These are phyloP conservation scores for Apis mellifera DNA, from an alignment of 1,140 invertebrate genomes.

Conservation along the genomic window Amel_HAv3.1 CM009931.2:18203001-18203500, in stretches of 20 bases:
- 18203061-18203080: background rate
- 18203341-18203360: background rate
- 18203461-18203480: too few species aligned
- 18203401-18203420: background rate
- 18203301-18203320: background rate
- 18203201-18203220: background rate
- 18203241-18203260: too few species aligned
- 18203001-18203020: background rate
- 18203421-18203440: background rate
- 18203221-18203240: background rate
- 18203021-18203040: conserved; percentile 30
- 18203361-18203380: background rate
- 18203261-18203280: background rate
- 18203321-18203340: background rate
- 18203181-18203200: background rate
- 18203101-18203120: background rate
- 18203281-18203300: background rate
- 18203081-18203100: background rate
- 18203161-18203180: background rate
- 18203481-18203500: too few species aligned
- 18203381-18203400: background rate
- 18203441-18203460: conserved; percentile 34
- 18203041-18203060: background rate
- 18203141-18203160: background rate
- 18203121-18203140: background rate